Evolutionary conservation across 2,888 invertebrate genomes (phyloP).

Genomic region (Drosophila longiperda): DNA sequence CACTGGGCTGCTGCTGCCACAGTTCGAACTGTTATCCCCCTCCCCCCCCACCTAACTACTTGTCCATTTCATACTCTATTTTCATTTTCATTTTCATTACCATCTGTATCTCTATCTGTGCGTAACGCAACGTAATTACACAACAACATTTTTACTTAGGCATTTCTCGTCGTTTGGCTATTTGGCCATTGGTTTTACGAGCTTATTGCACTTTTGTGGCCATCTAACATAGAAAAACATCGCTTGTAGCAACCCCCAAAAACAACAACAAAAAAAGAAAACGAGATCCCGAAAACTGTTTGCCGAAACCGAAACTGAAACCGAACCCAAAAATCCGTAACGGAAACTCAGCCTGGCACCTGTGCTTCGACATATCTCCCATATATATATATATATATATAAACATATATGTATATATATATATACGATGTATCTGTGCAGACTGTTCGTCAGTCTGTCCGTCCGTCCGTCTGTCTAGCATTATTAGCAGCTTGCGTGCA

Average conservation of each 20-base stretch:
- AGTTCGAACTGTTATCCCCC: constrained; percentile 8
- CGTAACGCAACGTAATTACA: constrained; percentile 77
- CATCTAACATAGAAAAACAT: constrained; percentile 47
- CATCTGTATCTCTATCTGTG: constrained; percentile 70
- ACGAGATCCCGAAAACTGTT: constrained; percentile 28
- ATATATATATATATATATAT: not conserved
- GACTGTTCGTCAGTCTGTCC: constrained; percentile 1
- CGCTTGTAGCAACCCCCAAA: constrained; percentile 51
- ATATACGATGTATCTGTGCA: constrained; percentile 23
- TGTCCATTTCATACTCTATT: constrained; percentile 27
- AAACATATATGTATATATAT: not conserved
- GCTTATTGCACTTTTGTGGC: constrained; percentile 79
- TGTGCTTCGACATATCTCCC: constrained; percentile 41
- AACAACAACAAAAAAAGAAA: constrained; percentile 8
- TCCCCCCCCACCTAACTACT: constrained; percentile 3
- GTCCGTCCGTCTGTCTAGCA: constrained; percentile 24
- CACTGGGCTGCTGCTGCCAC: not conserved
- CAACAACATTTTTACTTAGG: constrained; percentile 76
- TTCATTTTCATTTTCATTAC: constrained; percentile 48
- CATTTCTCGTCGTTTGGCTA: constrained; percentile 71
- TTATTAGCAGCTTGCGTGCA: constrained; percentile 79
- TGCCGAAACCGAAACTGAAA: constrained; percentile 19
- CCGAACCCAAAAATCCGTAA: constrained; percentile 40
- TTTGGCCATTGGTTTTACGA: constrained; percentile 79
- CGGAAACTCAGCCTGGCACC: constrained; percentile 49